These are phyloP conservation scores for Polydrusus pterygomalis DNA, from an alignment of 2,888 invertebrate species.

Conservation along the genomic window DNA sequence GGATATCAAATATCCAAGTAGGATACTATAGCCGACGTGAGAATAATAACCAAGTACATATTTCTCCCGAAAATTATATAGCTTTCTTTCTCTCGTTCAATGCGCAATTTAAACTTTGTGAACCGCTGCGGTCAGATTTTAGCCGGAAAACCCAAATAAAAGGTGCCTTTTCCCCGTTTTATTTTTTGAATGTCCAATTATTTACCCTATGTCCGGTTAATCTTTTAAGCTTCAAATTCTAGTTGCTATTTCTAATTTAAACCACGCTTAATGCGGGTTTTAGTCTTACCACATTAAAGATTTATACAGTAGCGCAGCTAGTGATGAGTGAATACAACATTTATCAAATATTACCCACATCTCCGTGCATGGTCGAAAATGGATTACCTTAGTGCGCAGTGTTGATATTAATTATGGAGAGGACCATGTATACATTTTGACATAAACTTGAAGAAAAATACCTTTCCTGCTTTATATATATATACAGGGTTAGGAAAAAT, in stretches of 20 bases:
- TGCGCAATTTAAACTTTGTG: conserved; percentile 17
- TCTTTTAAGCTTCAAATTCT: conserved; percentile 25
- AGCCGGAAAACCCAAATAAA: conserved; percentile 19
- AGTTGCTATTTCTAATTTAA: conserved; percentile 25
- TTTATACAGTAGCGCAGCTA: neutral
- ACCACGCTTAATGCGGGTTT: neutral
- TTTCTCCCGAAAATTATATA: conserved; percentile 13
- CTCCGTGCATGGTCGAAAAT: too few relatives aligned
- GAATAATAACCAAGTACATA: conserved; percentile 38
- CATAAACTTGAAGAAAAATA: too few relatives aligned
- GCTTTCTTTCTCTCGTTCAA: conserved; percentile 15
- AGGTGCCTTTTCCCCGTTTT: conserved; percentile 22
- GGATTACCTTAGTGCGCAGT: too few relatives aligned
- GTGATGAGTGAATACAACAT: too few relatives aligned
- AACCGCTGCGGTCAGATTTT: conserved; percentile 12
- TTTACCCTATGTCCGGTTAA: conserved; percentile 26
- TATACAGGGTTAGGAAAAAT: too few relatives aligned
- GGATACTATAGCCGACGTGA: conserved; percentile 17
- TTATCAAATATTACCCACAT: too few relatives aligned
- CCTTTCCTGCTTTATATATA: too few relatives aligned
- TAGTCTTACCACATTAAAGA: neutral
- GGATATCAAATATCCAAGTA: conserved; percentile 31
- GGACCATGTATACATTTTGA: too few relatives aligned
- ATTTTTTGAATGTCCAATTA: conserved; percentile 26
- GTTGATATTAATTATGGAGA: too few relatives aligned